phyloP scores from a whole-genome alignment of 1,140 invertebrate species.

The Drosophila insularis region DNA sequence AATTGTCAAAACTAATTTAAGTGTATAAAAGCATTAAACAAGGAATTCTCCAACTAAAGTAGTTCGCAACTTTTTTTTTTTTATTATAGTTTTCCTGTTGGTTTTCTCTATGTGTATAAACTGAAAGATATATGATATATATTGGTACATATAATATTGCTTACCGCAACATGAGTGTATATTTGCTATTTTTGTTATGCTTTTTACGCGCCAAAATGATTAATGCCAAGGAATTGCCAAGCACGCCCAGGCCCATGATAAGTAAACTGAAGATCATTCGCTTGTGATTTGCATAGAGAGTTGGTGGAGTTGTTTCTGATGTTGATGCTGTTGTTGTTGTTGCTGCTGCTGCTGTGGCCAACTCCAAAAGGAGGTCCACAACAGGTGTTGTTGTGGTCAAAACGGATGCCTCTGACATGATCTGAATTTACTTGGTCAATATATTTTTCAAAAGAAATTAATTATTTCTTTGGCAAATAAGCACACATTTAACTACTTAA shows the following conservation, averaged over 20 bases:
- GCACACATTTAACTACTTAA: not conserved
- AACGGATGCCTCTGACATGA: conserved; percentile 26
- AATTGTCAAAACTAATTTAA: no score
- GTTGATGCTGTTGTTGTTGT: not conserved
- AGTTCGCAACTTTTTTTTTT: no score
- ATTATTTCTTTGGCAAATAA: conserved; percentile 31
- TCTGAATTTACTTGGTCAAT: conserved; percentile 18
- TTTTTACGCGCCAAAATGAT: conserved; percentile 83
- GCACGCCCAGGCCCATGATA: conserved; percentile 70
- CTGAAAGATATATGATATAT: not conserved
- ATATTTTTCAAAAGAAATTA: conserved; percentile 10
- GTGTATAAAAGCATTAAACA: no score
- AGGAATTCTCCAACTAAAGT: no score
- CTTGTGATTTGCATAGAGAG: conserved; percentile 53
- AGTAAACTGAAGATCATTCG: conserved; percentile 53
- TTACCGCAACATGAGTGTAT: conserved; percentile 89
- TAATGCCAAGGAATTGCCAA: conserved; percentile 74
- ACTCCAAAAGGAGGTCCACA: conserved; percentile 16
- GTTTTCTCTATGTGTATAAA: not conserved
- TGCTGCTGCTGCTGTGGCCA: not conserved
- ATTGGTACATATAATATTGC: conserved; percentile 22
- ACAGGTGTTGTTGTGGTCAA: conserved; percentile 40
- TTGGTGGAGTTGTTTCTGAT: not conserved
- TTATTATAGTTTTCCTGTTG: no score
- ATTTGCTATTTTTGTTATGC: conserved; percentile 89